phyloP scores from a whole-genome alignment of 2,113 vertebrate species.

The Eleginops maclovinus region DNA sequence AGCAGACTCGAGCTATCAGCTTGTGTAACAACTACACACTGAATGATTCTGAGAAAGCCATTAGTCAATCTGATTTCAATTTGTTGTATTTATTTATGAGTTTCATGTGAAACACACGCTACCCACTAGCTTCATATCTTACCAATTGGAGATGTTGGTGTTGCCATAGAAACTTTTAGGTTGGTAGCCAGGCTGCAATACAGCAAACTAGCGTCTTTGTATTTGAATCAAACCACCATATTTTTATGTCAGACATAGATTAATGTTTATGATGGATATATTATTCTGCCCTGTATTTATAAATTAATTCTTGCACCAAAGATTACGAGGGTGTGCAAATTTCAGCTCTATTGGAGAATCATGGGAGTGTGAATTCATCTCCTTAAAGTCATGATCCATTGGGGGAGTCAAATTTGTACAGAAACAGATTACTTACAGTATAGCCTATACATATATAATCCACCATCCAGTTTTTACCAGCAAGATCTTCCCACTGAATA shows the following conservation, averaged over 20 bases:
- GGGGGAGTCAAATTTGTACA: conserved; percentile 20
- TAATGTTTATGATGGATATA: conserved; percentile 10
- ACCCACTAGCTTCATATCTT: conserved; percentile 54
- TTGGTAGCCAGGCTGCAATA: conserved; percentile 37
- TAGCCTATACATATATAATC: conserved; percentile 35
- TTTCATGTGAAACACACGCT: conserved; percentile 53
- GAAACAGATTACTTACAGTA: conserved; percentile 47
- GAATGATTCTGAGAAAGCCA: conserved; percentile 36
- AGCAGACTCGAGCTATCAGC: conserved; percentile 43
- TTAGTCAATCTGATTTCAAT: conserved; percentile 54
- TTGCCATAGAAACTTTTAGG: conserved; percentile 63
- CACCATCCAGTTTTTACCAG: conserved; percentile 35
- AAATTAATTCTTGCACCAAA: neutral
- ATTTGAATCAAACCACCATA: neutral
- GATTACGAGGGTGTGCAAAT: conserved; percentile 19
- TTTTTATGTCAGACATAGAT: neutral
- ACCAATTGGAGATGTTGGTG: conserved; percentile 40
- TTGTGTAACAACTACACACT: conserved; percentile 46
- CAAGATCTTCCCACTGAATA: conserved; percentile 52
- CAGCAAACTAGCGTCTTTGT: conserved; percentile 4
- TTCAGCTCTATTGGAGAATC: neutral
- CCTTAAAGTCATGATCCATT: conserved; percentile 12
- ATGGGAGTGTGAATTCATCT: conserved; percentile 33
- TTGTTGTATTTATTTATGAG: conserved; percentile 64
- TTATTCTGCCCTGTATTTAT: conserved; percentile 19